Evolutionary conservation across 1,140 invertebrate species (phyloP), one percentile per base, ranked within the genome.

Genomic region (Drosophila simulans): DNA sequence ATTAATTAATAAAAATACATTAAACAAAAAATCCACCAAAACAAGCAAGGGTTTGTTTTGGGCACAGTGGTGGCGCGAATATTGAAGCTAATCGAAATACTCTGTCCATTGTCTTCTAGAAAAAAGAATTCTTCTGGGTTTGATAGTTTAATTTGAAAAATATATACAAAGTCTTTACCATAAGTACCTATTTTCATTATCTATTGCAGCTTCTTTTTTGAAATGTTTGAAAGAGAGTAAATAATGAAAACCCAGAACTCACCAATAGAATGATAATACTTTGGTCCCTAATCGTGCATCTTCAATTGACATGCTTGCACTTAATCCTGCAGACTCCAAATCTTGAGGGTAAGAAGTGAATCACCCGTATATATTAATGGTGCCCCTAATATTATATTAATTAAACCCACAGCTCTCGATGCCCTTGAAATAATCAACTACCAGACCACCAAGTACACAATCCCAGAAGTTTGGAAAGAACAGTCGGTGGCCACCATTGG

Each of bases 1-100:
- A 77, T 77, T 77, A 77, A 77, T 76, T 76, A 76, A 66, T 75
- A 65, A 74, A 74, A 76, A 76, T 75, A 73, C 72, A 75, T 75
- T 75, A 54, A 66, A 66, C 60, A 65, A 65, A 68, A 65, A 53
- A 53, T 7, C 4, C 3, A 15, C n/a, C 40, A 54, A 53, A 37
- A 22, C 59, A 43, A 17, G 5, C 49, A 45, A 63, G 59, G 39
- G 59, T 63, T 54, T 54, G 59, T 54, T 63, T 63, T 54, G 59
- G 27, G 15, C 13, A 63, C 59, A 63, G 46, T 54, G 59, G 39
- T 43, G 59, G 37, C 17, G 7, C n/a, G 12, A 54, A 54, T 45
- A 35, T 54, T 22, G 31, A 20, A 22, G 7, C 5, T 7, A 45
- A 20, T 5, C 13, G 20, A 3, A 12, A 5, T 4, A 17, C 17